Conservation (phyloP, 1,140 invertebrate genomes). For the Apis dorsata region DNA sequence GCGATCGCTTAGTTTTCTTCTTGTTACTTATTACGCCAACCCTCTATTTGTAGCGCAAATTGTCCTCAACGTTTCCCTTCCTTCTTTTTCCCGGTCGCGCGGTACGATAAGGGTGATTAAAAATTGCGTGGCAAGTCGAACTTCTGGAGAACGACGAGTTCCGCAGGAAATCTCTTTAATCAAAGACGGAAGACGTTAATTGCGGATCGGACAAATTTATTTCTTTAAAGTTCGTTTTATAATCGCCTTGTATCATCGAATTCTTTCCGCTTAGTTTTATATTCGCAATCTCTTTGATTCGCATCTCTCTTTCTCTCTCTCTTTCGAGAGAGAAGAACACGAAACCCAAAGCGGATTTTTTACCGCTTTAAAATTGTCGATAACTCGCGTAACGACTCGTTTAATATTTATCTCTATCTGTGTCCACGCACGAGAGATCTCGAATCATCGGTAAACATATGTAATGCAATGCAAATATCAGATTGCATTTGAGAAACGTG, state of each 20-base stretch:
- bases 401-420: not conserved
- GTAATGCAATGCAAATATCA: not conserved
- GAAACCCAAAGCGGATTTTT: too few relatives aligned
- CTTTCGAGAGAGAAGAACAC: too few relatives aligned
- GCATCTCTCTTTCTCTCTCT: too few relatives aligned
- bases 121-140: slow-evolving; percentile 55
- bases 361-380: too few relatives aligned
- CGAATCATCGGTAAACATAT: not conserved
- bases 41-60: slow-evolving; percentile 67
- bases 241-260: not conserved
- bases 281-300: too few relatives aligned
- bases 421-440: not conserved
- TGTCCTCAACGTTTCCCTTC: slow-evolving; percentile 45
- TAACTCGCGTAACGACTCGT: not conserved
- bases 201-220: slow-evolving; percentile 24
- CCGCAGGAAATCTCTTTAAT: slow-evolving; percentile 44
- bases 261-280: not conserved
- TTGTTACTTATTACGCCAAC: slow-evolving; percentile 63
- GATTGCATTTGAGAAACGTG: too few relatives aligned
- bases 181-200: slow-evolving; percentile 47
- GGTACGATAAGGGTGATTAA: slow-evolving; percentile 51
- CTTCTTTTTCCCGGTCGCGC: not conserved
- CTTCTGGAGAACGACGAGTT: not conserved
- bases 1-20: slow-evolving; percentile 70
- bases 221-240: not conserved